These are phyloP conservation scores for Melanerpes formicivorus DNA, from an alignment of 2,113 vertebrate species.

Conservation along the genomic window DNA sequence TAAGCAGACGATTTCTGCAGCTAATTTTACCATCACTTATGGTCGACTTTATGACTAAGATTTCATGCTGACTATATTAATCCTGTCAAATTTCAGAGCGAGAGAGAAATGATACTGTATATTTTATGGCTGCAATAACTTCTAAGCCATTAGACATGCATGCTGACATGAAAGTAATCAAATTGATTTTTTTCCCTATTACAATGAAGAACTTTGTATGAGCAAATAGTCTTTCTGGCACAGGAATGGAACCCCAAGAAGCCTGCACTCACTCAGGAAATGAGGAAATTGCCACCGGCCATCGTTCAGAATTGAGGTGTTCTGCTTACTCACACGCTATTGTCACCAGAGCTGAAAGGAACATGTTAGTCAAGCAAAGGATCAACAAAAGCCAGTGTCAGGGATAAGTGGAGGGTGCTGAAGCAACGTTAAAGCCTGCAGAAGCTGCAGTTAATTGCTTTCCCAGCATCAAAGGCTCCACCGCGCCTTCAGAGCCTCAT, in stretches of 20 bases:
- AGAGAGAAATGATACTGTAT: conserved; percentile 57
- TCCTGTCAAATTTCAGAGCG: conserved; percentile 53
- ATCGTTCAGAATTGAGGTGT: conserved; percentile 61
- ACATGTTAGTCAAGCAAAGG: not conserved
- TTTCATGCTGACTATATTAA: conserved; percentile 63
- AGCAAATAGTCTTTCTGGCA: conserved; percentile 51
- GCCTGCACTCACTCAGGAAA: conserved; percentile 72
- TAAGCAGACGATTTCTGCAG: conserved; percentile 35
- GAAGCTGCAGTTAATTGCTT: not conserved
- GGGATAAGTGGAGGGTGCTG: not conserved
- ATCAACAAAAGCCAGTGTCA: not conserved
- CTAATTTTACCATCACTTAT: conserved; percentile 45
- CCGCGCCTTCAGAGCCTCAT: not conserved
- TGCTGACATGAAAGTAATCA: conserved; percentile 54
- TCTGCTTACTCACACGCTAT: conserved; percentile 73
- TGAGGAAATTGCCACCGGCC: conserved; percentile 76
- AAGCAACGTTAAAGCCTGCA: not conserved
- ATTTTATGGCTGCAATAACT: conserved; percentile 56
- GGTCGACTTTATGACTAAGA: conserved; percentile 57
- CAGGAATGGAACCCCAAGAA: not conserved
- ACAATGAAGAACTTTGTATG: conserved; percentile 47
- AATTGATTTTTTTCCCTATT: conserved; percentile 63
- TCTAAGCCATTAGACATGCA: conserved; percentile 55
- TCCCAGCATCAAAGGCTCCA: not conserved
- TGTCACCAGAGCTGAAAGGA: conserved; percentile 74